These are phyloP conservation scores for Drosophila nigritarsus DNA, from an alignment of 2,888 invertebrate species.

Conservation along the genomic window DNA sequence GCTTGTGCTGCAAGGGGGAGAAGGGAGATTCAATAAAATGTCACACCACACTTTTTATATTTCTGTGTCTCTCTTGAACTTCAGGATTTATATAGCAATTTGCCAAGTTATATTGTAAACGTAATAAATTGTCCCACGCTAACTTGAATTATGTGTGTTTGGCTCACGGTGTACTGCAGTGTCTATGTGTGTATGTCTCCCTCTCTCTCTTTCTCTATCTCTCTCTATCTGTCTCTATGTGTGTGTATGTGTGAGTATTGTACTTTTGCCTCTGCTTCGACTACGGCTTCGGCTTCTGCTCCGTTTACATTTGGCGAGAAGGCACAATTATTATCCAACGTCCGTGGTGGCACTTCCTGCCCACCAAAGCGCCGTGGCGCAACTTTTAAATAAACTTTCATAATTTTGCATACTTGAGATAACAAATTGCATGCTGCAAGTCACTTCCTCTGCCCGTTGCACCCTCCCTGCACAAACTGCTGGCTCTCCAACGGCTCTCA, in stretches of 20 bases:
- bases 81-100: slow-evolving; percentile 76
- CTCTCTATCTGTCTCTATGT: background rate
- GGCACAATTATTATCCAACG: slow-evolving; percentile 75
- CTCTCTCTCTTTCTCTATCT: background rate
- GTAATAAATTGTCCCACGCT: slow-evolving; percentile 78
- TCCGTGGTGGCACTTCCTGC: slow-evolving; percentile 56
- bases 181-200: slow-evolving; percentile 20
- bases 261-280: background rate
- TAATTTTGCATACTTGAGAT: slow-evolving; percentile 79
- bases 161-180: slow-evolving; percentile 26
- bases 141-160: slow-evolving; percentile 64
- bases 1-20: background rate
- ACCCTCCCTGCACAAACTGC: background rate
- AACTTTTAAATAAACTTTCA: slow-evolving; percentile 79
- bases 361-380: slow-evolving; percentile 68
- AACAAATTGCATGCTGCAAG: slow-evolving; percentile 77
- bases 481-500: slow-evolving; percentile 19
- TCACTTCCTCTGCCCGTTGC: slow-evolving; percentile 48
- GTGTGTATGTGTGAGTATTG: slow-evolving; percentile 14
- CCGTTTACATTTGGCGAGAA: slow-evolving; percentile 41
- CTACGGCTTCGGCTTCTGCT: slow-evolving; percentile 15
- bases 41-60: slow-evolving; percentile 10
- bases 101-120: slow-evolving; percentile 80
- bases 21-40: slow-evolving; percentile 32
- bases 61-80: slow-evolving; percentile 14